phyloP scores from a whole-genome alignment of 37 sponge, comb jelly and placozoan genomes.

The Aplysina aerophoba region DNA sequence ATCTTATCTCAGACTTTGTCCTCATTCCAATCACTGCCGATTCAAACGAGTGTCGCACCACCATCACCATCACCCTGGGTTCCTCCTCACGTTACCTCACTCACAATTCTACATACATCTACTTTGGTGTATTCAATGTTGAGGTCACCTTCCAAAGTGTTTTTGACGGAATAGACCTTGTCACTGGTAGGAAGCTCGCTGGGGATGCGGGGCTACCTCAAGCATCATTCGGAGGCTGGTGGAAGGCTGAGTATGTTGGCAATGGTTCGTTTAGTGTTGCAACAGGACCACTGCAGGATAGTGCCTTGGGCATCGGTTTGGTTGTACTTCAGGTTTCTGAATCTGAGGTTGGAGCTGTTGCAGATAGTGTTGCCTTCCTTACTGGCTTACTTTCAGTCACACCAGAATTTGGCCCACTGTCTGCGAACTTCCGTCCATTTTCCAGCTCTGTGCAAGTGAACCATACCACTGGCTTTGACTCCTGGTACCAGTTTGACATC shows the following conservation, averaged over 20 bases:
- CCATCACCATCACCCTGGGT: slow-evolving; percentile 60
- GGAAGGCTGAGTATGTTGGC: slow-evolving; percentile 47
- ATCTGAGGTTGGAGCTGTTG: not conserved
- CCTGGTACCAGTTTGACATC: slow-evolving; percentile 48
- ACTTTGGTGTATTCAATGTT: slow-evolving; percentile 55
- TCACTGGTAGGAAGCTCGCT: slow-evolving; percentile 39
- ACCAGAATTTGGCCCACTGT: slow-evolving; percentile 3
- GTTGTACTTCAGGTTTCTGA: slow-evolving; percentile 37
- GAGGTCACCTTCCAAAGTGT: slow-evolving; percentile 43
- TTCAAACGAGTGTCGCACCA: slow-evolving; percentile 60
- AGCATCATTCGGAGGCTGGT: slow-evolving; percentile 71
- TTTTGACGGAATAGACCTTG: slow-evolving; percentile 50
- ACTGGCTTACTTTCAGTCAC: slow-evolving; percentile 40
- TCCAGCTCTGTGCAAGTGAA: not conserved
- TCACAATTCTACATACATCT: slow-evolving; percentile 30
- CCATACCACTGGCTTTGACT: slow-evolving; percentile 42
- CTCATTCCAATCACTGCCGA: slow-evolving; percentile 53
- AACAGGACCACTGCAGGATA: slow-evolving; percentile 46
- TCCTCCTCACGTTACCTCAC: not conserved
- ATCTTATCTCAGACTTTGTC: slow-evolving; percentile 46
- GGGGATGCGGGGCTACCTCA: not conserved
- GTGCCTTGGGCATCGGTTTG: slow-evolving; percentile 56
- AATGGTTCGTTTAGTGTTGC: slow-evolving; percentile 46
- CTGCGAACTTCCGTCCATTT: slow-evolving; percentile 12
- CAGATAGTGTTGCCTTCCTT: not conserved